Conservation (phyloP, 2,797 vertebrate genomes). For the Jordanella pulchra region DNA sequence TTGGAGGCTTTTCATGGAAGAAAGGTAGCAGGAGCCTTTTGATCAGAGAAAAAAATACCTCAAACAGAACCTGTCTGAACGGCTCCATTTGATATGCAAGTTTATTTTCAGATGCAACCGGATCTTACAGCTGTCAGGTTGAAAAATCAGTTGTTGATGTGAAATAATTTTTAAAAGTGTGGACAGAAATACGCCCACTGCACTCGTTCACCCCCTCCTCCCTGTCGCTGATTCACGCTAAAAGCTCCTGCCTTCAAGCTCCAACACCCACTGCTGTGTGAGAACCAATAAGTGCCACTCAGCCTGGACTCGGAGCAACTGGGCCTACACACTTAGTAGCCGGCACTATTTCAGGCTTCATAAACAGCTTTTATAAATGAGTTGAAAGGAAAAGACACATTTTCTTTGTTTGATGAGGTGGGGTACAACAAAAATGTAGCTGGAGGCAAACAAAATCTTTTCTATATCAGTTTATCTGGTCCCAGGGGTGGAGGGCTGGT, state of each 20-base stretch:
- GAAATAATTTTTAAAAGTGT: slow-evolving; percentile 35
- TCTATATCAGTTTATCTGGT: background rate
- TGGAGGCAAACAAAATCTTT: background rate
- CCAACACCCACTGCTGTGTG: slow-evolving; percentile 64
- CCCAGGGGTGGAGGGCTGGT: background rate
- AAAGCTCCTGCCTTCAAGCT: slow-evolving; percentile 63
- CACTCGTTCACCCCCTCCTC: slow-evolving; percentile 47
- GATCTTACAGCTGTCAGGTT: slow-evolving; percentile 23
- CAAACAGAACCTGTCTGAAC: slow-evolving; percentile 31
- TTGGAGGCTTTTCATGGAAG: slow-evolving; percentile 27
- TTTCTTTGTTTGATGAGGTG: slow-evolving; percentile 20
- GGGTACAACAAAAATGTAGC: slow-evolving; percentile 16
- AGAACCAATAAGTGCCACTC: slow-evolving; percentile 65
- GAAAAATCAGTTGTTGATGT: slow-evolving; percentile 12
- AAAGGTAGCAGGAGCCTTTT: slow-evolving; percentile 25
- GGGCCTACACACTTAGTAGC: slow-evolving; percentile 59
- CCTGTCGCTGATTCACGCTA: slow-evolving; percentile 42
- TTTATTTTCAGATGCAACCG: slow-evolving; percentile 11
- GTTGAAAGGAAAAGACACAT: slow-evolving; percentile 17
- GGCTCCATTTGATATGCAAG: slow-evolving; percentile 31
- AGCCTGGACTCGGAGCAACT: slow-evolving; percentile 47
- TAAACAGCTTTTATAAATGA: slow-evolving; percentile 39
- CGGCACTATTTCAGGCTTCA: slow-evolving; percentile 50
- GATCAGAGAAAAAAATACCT: slow-evolving; percentile 47
- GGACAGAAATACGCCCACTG: slow-evolving; percentile 43